Conservation (phyloP, 2,113 vertebrate genomes). For the Nerophis ophidion region DNA sequence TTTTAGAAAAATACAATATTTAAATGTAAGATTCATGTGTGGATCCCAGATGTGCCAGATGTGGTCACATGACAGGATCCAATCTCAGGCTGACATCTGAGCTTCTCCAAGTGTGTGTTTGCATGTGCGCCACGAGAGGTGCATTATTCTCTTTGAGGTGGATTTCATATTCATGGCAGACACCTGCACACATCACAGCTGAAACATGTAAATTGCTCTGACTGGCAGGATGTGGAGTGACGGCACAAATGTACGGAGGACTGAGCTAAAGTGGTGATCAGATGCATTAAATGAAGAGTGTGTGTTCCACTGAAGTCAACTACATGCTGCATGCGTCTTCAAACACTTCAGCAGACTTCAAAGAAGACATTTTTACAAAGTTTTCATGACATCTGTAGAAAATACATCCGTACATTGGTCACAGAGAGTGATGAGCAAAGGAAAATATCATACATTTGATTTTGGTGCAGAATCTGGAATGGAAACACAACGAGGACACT, state of each 20-base stretch:
- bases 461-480: too few species aligned
- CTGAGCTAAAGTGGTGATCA: constrained; percentile 53
- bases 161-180: constrained; percentile 42
- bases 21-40: neutral
- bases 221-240: constrained; percentile 21
- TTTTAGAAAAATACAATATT: too few species aligned
- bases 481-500: too few species aligned
- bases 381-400: too few species aligned
- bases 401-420: too few species aligned
- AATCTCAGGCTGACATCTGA: constrained; percentile 3
- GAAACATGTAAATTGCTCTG: constrained; percentile 30
- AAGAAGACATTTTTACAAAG: neutral
- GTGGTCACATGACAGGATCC: constrained; percentile 8
- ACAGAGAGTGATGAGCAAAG: too few species aligned
- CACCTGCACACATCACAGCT: constrained; percentile 54
- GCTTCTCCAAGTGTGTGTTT: constrained; percentile 9
- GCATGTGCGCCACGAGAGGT: constrained; percentile 17
- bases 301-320: constrained; percentile 46
- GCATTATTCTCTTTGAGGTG: constrained; percentile 43
- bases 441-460: too few species aligned
- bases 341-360: constrained; percentile 24
- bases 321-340: constrained; percentile 19
- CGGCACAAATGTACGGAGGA: constrained; percentile 29
- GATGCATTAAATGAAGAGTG: constrained; percentile 44
- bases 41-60: neutral